Percentiles rank a stretch among this genome's conserved stretches.
Evolutionary conservation across 1,140 invertebrate genomes (phyloP).

Genomic region (Sinella curviseta): DNA sequence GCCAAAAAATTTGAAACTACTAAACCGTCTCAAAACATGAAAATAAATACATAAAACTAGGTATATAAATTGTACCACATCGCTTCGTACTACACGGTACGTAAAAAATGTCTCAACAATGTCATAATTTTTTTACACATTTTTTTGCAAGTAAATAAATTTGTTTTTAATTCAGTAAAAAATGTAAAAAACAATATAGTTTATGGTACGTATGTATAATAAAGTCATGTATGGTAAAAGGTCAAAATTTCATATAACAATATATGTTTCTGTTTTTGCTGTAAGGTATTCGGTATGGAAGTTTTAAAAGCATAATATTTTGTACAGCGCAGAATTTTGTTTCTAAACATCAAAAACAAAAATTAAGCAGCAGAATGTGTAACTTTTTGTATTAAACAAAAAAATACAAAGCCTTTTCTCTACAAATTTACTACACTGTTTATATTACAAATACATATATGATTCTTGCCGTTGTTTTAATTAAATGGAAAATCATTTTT

Average conservation of each 20-base stretch:
- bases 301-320: neutral
- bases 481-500: too few species aligned
- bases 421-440: neutral
- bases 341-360: neutral
- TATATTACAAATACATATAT: neutral
- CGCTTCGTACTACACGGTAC: too few species aligned
- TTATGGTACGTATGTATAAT: neutral
- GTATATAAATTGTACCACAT: too few species aligned
- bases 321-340: neutral
- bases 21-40: too few species aligned
- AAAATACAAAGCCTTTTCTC: neutral
- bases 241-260: neutral
- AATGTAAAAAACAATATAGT: neutral
- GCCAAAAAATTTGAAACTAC: too few species aligned
- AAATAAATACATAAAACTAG: too few species aligned
- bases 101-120: neutral
- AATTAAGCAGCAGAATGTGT: neutral
- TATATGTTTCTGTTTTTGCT: neutral
- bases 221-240: neutral
- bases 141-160: neutral
- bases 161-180: constrained; percentile 6
- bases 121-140: neutral
- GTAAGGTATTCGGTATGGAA: neutral
- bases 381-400: neutral
- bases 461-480: neutral